Base-by-base conservation (phyloP, 1,140 invertebrate genomes). In the Drosophila chauvacae region DNA sequence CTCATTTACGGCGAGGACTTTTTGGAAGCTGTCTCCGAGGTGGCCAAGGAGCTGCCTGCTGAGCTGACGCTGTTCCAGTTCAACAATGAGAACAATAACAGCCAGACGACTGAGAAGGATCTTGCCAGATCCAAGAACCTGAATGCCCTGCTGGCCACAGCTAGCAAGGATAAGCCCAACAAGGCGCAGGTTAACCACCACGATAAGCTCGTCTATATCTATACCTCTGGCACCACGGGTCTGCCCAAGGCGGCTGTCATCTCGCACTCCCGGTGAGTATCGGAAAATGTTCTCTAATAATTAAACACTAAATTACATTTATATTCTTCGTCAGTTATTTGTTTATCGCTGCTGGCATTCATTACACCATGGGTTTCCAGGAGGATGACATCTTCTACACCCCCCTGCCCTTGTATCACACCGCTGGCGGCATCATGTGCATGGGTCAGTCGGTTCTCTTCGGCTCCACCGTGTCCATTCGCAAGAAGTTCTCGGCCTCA, bases 401-500 rank as follows among this genome's bases (percentile, higher is more conserved):
- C 16, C 96, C 97, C 1, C 94, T 99, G 90, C 98, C 98, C 0
- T 93, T 99, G 55, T 99, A 99, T 93, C 99, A 99, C 93, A 97
- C 98, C 4, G 98, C 98, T 10, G 98, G 98, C 56, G 98, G 98
- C 45, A 94, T 96, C 61, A 95, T 98, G 94, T 94, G 96, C 56
- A 94, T 96, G 44, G 96, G 97, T 37, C 97, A 98, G 90, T 95
- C 96, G 16, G 93, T 99, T 13, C 91, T 99, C 7, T 95, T 95
- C 88, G 98, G 98, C 53, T 95, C 95, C 23, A 96, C 97, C 2
- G 94, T 97, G 26, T 97, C 98, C 9, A 96, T 99, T 53, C 94
- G 97, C 47, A 95, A 95, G 84, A 99, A 99, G 93, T 99, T 99
- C 93, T 99, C 98, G 6, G 98, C 98, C 18, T 97, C 97, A 61